Evolutionary conservation across 2,888 invertebrate genomes (phyloP), one percentile per base, ranked within the genome.

Genomic region (Plutella xylostella): DNA sequence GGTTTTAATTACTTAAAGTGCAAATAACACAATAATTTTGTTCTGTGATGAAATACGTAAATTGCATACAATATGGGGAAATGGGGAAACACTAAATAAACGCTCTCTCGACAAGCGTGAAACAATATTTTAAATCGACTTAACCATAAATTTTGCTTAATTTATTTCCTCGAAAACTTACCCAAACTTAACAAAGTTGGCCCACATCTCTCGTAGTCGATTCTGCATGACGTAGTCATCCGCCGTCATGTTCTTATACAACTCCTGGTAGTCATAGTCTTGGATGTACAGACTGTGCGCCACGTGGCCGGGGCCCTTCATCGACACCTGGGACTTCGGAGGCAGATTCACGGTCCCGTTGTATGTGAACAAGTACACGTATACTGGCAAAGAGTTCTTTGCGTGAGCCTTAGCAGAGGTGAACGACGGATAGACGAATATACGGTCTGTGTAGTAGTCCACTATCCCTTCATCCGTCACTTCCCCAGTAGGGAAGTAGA

Each of bases 141-240:
- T n/a, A n/a, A n/a, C n/a, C n/a, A n/a, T n/a, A n/a, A n/a, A n/a
- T n/a, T n/a, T n/a, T n/a, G n/a, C n/a, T n/a, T n/a, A n/a, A n/a
- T n/a, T n/a, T n/a, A n/a, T n/a, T n/a, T n/a, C n/a, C n/a, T n/a
- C n/a, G n/a, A n/a, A n/a, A n/a, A 28, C 41, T 45, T 1, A 46
- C 46, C 46, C 42, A 20, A 17, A 33, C 20, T 31, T 42, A 9
- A 37, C 20, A 17, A 46, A 42, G 21, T 46, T 38, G 5, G 19
- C 4, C 38, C 42, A 46, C 21, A 42, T 38, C 18, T 38, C 37
- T n/a, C 37, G 20, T 2, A 46, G 20, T 4, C 19, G 21, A 6
- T 43, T 21, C 18, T 31, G 37, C 2, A 46, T 28, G 14, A 42
- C 12, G 5, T 17, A 12, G 15, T 46, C 42, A 17, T 21, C 17